Base-by-base conservation (phyloP, 2,797 vertebrate genomes). In the Philypnodon macrostomus region DNA sequence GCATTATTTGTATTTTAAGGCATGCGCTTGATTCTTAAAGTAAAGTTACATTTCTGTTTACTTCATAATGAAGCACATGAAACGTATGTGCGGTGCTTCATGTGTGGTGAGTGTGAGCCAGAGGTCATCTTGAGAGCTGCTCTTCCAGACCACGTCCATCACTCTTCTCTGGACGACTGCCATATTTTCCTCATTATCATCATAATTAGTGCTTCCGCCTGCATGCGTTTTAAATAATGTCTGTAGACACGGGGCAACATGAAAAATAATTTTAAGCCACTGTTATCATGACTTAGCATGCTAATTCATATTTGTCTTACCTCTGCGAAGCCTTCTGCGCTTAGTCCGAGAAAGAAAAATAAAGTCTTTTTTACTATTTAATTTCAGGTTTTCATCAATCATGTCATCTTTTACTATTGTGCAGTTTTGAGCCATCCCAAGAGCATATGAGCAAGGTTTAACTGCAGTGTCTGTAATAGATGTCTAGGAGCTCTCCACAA, bases 381-480 rank as follows among this genome's bases (percentile, higher is more conserved):
- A 73, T 79, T 70, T 73, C 68, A 79, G 81, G 71, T 88, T 70
- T 78, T 76, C 78, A 78, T 45, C 67, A 81, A 83, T 84, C 80
- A 73, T 74, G 73, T 67, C 33, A 63, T 74, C 47, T 70, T 59
- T 80, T 72, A 80, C 73, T 60, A 79, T 42, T 80, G 79, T 81
- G 69, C 70, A 71, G 56, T 76, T 72, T 72, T 73, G 67, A 81
- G 58, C 75, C 73, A 83, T 86, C 71, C 73, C 63, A 18, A 52
- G 77, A 80, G 79, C 71, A 60, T 67, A 80, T 58, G 67, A 80
- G n/a, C n/a, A 82, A 86, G 79, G 77, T 84, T 91, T 85, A 78
- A 90, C 81, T 47, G 55, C 78, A 69, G 64, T 29, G 61, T 72
- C 50, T 83, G 86, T 89, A 90, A 89, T 76, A 85, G 87, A 88